These are phyloP conservation scores for Corella eumyota DNA, from an alignment of 23 tunicate genomes.

Conservation along the genomic window DNA sequence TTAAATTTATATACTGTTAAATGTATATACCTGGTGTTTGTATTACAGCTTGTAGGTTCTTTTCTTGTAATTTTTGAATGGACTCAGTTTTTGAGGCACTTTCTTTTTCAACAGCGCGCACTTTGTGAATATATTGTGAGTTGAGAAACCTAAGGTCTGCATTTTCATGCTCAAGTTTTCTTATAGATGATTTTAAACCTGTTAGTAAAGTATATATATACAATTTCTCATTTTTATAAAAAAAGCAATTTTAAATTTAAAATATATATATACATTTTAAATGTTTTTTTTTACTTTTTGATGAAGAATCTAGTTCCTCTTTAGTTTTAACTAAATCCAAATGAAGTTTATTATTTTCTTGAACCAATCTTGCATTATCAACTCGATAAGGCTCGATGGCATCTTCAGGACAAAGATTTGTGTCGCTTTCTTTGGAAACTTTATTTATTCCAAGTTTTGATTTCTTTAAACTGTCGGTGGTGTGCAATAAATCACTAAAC, in stretches of 20 bases:
- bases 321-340: slow-evolving; percentile 47
- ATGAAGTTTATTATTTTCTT: slow-evolving; percentile 80
- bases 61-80: slow-evolving; percentile 89
- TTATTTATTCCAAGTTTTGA: slow-evolving; percentile 46
- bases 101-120: slow-evolving; percentile 62
- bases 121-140: slow-evolving; percentile 77
- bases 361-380: slow-evolving; percentile 79
- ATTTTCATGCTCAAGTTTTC: slow-evolving; percentile 82
- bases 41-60: slow-evolving; percentile 86
- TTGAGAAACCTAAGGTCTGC: slow-evolving; percentile 80
- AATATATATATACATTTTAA: too few species aligned
- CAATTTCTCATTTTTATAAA: not conserved
- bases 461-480: slow-evolving; percentile 87
- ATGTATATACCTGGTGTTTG: slow-evolving; percentile 97
- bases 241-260: too few species aligned
- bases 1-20: too few species aligned
- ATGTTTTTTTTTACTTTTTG: slow-evolving; percentile 63
- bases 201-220: not conserved
- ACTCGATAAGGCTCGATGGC: slow-evolving; percentile 68
- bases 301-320: slow-evolving; percentile 68
- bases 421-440: slow-evolving; percentile 15
- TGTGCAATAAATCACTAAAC: slow-evolving; percentile 82
- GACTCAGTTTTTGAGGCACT: slow-evolving; percentile 80
- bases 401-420: slow-evolving; percentile 35
- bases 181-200: slow-evolving; percentile 47